Evolutionary conservation across 2,113 vertebrate species (phyloP), one percentile per base, ranked within the genome.

Genomic region (Rhizomys pruinosus): DNA sequence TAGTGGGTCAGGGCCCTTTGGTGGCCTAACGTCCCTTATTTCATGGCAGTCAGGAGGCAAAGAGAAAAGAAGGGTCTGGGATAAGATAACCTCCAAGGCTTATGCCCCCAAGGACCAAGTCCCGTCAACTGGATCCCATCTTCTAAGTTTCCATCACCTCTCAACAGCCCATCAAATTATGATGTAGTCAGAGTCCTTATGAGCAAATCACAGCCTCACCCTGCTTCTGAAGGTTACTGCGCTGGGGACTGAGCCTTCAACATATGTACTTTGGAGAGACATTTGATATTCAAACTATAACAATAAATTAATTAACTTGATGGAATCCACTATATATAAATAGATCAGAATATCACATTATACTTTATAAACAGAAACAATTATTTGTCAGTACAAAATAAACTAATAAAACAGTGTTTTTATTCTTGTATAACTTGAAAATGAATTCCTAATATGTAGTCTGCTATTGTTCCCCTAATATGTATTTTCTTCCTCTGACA

Each of bases 391-490:
- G 37, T 66, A 25, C 5, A 79, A 59, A 92, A 47, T 69, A 61
- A 86, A 72, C 23, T 52, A 52, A 55, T 77, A 80, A 66, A 32
- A 15, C 42, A 69, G 63, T 59, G 2, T 4, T 77, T 87, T 90
- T 89, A 77, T 22, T 82, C 39, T 87, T 89, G 17, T 52, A 32
- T 76, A 66, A 64, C 72, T 39, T 94, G 88, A 79, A 92, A 89
- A 29, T 69, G 39, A 91, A 64, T 68, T 34, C 79, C 34, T 20
- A 61, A n/a, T 71, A 27, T 25, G 11, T 25, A 91, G 29, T 64
- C 55, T 90, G 2, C 11, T 88, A 10, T 85, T 90, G 32, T 16
- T 86, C 44, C 13, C 6, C 82, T 88, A 74, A 57, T 39, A 25
- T n/a, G 2, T 68, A 9, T 66, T 89, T 27, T 89, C 55, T 81